Base-by-base conservation (phyloP, 2,113 vertebrate species). In the Galeopterus variegatus region DNA sequence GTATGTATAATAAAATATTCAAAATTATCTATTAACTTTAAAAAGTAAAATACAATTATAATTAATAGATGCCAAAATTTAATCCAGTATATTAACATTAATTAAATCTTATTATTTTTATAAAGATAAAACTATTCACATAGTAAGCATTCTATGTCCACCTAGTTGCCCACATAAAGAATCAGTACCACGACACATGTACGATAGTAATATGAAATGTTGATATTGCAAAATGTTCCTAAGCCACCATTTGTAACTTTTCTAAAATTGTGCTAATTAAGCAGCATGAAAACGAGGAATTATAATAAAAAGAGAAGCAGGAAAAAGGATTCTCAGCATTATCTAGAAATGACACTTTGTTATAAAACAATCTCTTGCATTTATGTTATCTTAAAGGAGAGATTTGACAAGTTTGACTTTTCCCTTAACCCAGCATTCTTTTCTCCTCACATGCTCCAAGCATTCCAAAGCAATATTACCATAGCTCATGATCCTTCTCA, bases 11-110 rank as follows among this genome's bases (percentile, higher is more conserved):
- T 24, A 58, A 95, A 95, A 85, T 77, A 69, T 77, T 77, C 12
- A 79, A 67, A 94, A 80, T 65, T 62, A 11, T 17, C 31, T 93
- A 79, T 64, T 80, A 85, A 69, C 17, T 81, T 84, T 96, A 85
- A 88, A 87, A 60, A 33, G 11, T 69, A 94, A 94, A 93, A n/a
- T 84, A 54, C 1, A 75, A 77, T 92, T 93, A 72, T 65, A 90
- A 86, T 93, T 76, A 84, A 69, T 17, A 96, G 58, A 92, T 62
- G 26, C 41, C 54, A 81, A 86, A 48, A 62, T 77, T 76, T 23
- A 73, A 96, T 36, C 72, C 58, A 19, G 11, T 19, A 83, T 86
- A 24, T 31, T 82, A 94, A 65, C 26, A 73, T 83, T 62, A 72
- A 94, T 45, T 70, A 26, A 89, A 45, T 90, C 31, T 62, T 70